phyloP scores from a whole-genome alignment of 2,797 vertebrate genomes.

The Acanthurus leucopareius region DNA sequence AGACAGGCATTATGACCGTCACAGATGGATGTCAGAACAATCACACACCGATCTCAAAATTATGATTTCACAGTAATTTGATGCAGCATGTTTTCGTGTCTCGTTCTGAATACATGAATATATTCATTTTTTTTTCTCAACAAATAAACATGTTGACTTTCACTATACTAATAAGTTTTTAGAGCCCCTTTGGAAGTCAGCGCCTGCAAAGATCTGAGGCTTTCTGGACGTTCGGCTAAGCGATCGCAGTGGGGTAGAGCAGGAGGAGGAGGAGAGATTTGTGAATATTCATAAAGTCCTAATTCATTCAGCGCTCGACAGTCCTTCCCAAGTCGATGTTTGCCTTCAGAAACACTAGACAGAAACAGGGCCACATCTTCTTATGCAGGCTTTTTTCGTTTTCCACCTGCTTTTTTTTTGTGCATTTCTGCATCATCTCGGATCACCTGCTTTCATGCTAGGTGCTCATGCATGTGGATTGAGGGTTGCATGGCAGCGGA shows the following conservation, averaged over 20 bases:
- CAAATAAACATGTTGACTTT: slow-evolving; percentile 54
- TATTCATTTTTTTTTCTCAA: neutral
- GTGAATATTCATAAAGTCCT: slow-evolving; percentile 69
- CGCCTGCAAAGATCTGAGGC: slow-evolving; percentile 60
- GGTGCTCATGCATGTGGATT: slow-evolving; percentile 48
- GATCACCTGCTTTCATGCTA: slow-evolving; percentile 1
- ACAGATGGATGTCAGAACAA: slow-evolving; percentile 39
- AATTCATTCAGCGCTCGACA: slow-evolving; percentile 56
- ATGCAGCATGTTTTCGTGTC: slow-evolving; percentile 24
- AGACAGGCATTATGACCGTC: slow-evolving; percentile 25
- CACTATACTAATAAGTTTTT: slow-evolving; percentile 39
- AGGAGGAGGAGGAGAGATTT: slow-evolving; percentile 50
- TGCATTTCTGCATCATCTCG: slow-evolving; percentile 9
- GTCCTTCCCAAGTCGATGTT: slow-evolving; percentile 54
- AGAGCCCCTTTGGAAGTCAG: slow-evolving; percentile 41
- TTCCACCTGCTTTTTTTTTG: slow-evolving; percentile 1
- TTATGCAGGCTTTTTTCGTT: neutral
- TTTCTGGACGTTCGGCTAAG: slow-evolving; percentile 56
- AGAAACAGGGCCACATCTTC: slow-evolving; percentile 40
- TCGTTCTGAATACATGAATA: slow-evolving; percentile 28
- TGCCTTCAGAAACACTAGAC: slow-evolving; percentile 59
- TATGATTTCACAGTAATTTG: slow-evolving; percentile 31
- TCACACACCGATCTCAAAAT: slow-evolving; percentile 30
- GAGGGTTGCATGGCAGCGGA: slow-evolving; percentile 38
- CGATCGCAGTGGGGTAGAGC: slow-evolving; percentile 52